These are phyloP conservation scores for Aldabrachelys gigantea DNA, from an alignment of 2,113 vertebrate genomes.

Conservation along the genomic window DNA sequence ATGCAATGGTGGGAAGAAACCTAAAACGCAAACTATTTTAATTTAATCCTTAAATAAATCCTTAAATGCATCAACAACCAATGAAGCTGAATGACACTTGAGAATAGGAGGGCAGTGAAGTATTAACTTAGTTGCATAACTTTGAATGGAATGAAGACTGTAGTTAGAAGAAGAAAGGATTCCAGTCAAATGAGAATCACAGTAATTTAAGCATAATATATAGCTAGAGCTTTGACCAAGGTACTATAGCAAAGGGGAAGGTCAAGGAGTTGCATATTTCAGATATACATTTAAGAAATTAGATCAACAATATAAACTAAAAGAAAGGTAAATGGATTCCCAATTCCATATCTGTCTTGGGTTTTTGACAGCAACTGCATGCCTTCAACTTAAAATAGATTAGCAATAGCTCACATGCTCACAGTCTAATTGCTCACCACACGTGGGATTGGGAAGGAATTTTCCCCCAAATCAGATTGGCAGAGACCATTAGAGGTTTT, in stretches of 20 bases:
- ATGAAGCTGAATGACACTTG: neutral
- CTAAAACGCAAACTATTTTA: neutral
- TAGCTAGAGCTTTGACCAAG: neutral
- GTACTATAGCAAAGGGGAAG: neutral
- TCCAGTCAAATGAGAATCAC: neutral
- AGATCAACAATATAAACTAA: neutral
- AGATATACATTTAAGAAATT: neutral
- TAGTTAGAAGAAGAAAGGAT: neutral
- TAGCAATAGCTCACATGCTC: too few relatives aligned
- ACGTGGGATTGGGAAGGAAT: too few relatives aligned
- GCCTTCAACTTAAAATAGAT: too few relatives aligned
- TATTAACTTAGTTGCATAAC: neutral
- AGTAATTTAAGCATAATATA: neutral
- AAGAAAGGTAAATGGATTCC: neutral
- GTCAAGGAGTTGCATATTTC: neutral
- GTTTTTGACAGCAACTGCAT: neutral
- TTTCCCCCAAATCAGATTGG: too few relatives aligned
- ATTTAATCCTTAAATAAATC: neutral
- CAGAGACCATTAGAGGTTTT: too few relatives aligned
- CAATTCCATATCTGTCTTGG: neutral
- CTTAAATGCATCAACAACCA: neutral
- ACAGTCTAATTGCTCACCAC: too few relatives aligned
- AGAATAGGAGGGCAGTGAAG: neutral
- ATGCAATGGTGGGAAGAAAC: neutral
- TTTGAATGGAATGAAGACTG: neutral